Evolutionary conservation across 2,797 vertebrate genomes (phyloP), one percentile per base, ranked within the genome.

Genomic region (Syncerus caffer): DNA sequence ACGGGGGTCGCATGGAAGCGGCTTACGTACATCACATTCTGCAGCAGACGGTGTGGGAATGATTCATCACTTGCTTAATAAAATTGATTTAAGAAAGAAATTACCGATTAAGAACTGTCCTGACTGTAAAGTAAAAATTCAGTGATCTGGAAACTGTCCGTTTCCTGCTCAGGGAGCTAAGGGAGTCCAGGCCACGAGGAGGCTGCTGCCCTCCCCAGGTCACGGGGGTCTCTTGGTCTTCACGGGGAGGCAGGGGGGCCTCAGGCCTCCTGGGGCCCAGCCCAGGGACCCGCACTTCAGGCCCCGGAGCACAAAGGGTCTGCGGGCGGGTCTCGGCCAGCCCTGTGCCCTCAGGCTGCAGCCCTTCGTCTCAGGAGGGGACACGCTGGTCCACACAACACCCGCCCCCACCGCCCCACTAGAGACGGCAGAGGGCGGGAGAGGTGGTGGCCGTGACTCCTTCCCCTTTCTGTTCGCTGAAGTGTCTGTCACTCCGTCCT

Each of bases 11-110:
- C 12, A 1, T 13, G 17, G 31, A 11, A 10, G 82, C 4, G 2
- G 4, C 3, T 53, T 14, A 8, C 0, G 15, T 17, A 4, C 10
- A 0, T 45, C 50, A 25, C 4, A 0, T 21, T 25, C 29, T 31
- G 50, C 50, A 11, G 31, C 51, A 4, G 38, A 16, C 13, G 5
- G n/a, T 31, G 14, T 64, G 34, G 78, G 27, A 60, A 15, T 50
- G 85, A 67, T n/a, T 47, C 64, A 89, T 79, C 45, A 6, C 51
- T 50, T 62, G 79, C 38, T 84, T 47, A 13, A 47, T 23, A 50
- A 27, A 34, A 74, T 25, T 27, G 31, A 57, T 42, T 53, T 51
- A 27, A 83, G 34, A 78, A 87, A 62, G 83, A 64, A 86, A 62
- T 64, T 13, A 57, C 31, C 82, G 29, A 51, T 38, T 38, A 78